Evolutionary conservation across 2,113 vertebrate genomes (phyloP), one percentile per base, ranked within the genome.

Genomic region (Mionectes macconnelli): DNA sequence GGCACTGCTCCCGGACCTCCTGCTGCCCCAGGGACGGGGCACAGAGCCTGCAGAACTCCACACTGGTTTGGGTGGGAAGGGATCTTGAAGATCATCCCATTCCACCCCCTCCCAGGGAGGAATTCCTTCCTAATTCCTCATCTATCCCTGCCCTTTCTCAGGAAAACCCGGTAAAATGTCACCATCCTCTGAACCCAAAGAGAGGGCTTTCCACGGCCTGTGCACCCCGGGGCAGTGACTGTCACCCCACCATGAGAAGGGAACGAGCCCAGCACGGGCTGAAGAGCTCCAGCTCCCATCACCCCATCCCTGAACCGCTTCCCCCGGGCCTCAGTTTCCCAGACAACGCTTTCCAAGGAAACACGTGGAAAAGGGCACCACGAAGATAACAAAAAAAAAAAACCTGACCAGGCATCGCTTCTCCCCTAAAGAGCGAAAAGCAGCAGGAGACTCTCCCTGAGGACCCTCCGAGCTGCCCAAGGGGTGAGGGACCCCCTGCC

Each of bases 241-340:
- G 37, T 2, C 12, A 13, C 76, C 31, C 39, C 10, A 1, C 8
- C 1, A 9, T 6, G 40, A 18, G 13, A 33, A 10, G 28, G 44
- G 30, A 39, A 18, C 0, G 8, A 37, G 17, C 14, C 0, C 4
- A 60, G 52, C 47, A 12, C 6, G 7, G 77, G 14, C 3, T 0
- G 6, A 17, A 4, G 24, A 33, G 19, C 70, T 19, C n/a, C 74
- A 14, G 50, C 74, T 44, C 55, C 8, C n/a, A 1, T 0, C 13
- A 47, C 47, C 31, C 59, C 50, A 22, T 13, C 80, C 91, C 66
- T 4, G 2, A 44, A 14, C 49, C 24, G 14, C 49, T 50, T 50
- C 49, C 24, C 28, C 53, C 18, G 11, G 53, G 86, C 92, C 79
- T 72, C 92, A 4, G 52, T 72, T 80, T 50, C 87, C 14, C 78